Percentiles rank a stretch among this genome's conserved stretches.
Conservation (phyloP, 2,888 invertebrate genomes). For the Celastrina argiolus region DNA sequence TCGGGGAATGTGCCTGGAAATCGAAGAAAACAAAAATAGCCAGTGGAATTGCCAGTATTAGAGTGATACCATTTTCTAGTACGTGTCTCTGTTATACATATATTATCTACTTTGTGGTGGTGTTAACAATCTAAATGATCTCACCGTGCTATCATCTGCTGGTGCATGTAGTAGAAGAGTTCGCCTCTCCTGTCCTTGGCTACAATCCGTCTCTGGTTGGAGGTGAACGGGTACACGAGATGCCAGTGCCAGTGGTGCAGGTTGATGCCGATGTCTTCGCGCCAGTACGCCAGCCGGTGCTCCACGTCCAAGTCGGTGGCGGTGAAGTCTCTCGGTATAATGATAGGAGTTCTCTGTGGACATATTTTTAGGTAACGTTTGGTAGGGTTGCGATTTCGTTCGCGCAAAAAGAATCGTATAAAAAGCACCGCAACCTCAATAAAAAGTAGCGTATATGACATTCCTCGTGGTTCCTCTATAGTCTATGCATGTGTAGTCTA, state of each 20-base stretch:
- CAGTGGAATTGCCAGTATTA: too few species aligned
- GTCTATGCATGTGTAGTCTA: too few species aligned
- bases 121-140: neutral
- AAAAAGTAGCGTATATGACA: too few species aligned
- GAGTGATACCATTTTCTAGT: too few species aligned
- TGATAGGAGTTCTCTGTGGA: conserved; percentile 78
- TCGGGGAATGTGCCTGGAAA: too few species aligned
- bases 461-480: too few species aligned
- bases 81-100: too few species aligned
- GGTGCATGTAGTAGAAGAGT: conserved; percentile 89
- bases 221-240: conserved; percentile 85
- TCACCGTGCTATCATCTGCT: conserved; percentile 70
- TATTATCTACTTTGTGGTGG: too few species aligned
- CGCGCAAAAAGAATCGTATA: too few species aligned
- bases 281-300: conserved; percentile 88
- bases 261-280: conserved; percentile 88
- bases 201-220: conserved; percentile 76
- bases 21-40: too few species aligned
- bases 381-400: too few species aligned
- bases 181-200: conserved; percentile 87
- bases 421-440: too few species aligned
- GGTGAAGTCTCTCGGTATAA: conserved; percentile 86
- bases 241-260: conserved; percentile 92
- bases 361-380: conserved; percentile 27
- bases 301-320: conserved; percentile 89